A percentile compares a stretch with the other conserved stretches of the same genome.
phyloP scores from a whole-genome alignment of 2,888 invertebrate species.

The Merodon equestris region DNA sequence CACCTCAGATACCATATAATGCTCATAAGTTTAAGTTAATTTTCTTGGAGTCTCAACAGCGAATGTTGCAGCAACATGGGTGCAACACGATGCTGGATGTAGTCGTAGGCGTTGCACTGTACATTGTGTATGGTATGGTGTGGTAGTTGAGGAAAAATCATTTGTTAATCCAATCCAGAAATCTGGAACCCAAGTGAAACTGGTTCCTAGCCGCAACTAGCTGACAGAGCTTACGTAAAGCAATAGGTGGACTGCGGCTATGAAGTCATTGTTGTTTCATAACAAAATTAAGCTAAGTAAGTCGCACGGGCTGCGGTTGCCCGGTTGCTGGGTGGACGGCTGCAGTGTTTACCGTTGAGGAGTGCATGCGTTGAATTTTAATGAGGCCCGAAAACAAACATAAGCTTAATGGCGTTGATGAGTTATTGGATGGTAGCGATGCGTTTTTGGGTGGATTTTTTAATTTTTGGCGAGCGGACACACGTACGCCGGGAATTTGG shows the following conservation, averaged over 20 bases:
- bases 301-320: too few species aligned
- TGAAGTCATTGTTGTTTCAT: slow-evolving; percentile 11
- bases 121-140: too few species aligned
- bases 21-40: slow-evolving; percentile 26
- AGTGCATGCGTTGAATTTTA: slow-evolving; percentile 36
- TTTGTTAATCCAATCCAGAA: too few species aligned
- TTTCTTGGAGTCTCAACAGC: not conserved
- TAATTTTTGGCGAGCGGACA: slow-evolving; percentile 2
- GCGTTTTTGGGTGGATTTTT: slow-evolving; percentile 15
- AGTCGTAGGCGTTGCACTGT: too few species aligned
- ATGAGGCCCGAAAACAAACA: slow-evolving; percentile 54
- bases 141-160: too few species aligned
- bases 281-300: slow-evolving; percentile 4
- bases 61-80: slow-evolving; percentile 43
- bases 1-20: slow-evolving; percentile 13
- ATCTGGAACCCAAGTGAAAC: too few species aligned
- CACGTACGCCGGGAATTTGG: not conserved
- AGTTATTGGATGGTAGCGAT: not conserved
- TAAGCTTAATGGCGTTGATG: not conserved
- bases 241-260: too few species aligned
- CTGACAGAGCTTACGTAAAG: too few species aligned
- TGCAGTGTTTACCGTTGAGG: slow-evolving; percentile 19
- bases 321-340: too few species aligned
- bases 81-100: not conserved
- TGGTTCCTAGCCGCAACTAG: too few species aligned